Percentiles rank a stretch among this genome's conserved stretches.
Evolutionary conservation across 2,797 vertebrate genomes (phyloP).

Genomic region (Oophaga sylvatica): DNA sequence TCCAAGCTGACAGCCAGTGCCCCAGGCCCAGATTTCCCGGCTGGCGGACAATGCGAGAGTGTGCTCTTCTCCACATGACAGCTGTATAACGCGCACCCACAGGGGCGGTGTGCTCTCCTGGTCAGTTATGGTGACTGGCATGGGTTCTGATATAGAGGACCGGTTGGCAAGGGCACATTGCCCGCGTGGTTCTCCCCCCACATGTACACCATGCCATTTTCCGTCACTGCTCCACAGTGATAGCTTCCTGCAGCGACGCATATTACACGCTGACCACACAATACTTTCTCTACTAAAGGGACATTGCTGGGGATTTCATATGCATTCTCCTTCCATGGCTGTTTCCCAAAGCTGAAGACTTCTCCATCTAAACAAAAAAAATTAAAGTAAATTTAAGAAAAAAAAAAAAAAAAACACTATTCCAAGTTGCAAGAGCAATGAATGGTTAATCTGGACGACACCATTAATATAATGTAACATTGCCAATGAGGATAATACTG

Average conservation of each 20-base stretch:
- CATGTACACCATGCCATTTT: slow-evolving; percentile 89
- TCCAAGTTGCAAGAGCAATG: background rate
- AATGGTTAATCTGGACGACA: background rate
- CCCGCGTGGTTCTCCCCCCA: slow-evolving; percentile 94
- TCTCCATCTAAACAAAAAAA: slow-evolving; percentile 80
- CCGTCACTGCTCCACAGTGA: slow-evolving; percentile 89
- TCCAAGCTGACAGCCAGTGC: slow-evolving; percentile 87
- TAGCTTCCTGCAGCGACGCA: slow-evolving; percentile 87
- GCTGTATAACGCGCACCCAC: slow-evolving; percentile 81
- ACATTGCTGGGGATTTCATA: slow-evolving; percentile 66
- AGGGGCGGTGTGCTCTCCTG: slow-evolving; percentile 74
- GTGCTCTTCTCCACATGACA: slow-evolving; percentile 90
- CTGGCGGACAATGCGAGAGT: slow-evolving; percentile 85
- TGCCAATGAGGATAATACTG: background rate
- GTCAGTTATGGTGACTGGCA: slow-evolving; percentile 82
- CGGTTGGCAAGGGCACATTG: slow-evolving; percentile 87
- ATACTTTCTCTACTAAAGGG: slow-evolving; percentile 81
- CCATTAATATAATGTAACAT: background rate
- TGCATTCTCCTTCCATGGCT: slow-evolving; percentile 81
- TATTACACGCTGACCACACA: slow-evolving; percentile 83
- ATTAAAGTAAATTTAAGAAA: background rate
- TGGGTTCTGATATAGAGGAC: slow-evolving; percentile 82
- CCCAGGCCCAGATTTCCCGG: slow-evolving; percentile 95
- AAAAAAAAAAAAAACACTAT: background rate
- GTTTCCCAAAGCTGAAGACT: slow-evolving; percentile 89